phyloP scores from a whole-genome alignment of 2,888 invertebrate species.

The Sesia apiformis region DNA sequence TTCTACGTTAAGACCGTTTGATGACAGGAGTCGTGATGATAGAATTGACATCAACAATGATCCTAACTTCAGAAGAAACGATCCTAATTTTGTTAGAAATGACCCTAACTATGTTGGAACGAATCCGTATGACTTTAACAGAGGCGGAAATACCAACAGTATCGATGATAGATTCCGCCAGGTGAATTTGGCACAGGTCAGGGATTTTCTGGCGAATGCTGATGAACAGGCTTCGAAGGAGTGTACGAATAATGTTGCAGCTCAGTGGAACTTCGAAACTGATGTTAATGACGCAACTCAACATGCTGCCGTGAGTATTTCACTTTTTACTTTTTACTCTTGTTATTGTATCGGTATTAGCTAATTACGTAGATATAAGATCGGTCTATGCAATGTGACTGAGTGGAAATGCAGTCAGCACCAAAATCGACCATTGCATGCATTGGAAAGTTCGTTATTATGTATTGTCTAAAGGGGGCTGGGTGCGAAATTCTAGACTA shows the following conservation, averaged over 20 bases:
- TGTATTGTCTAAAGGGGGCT: too few species aligned
- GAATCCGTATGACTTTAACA: conserved; percentile 42
- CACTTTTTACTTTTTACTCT: conserved; percentile 4
- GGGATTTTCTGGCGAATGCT: conserved; percentile 78
- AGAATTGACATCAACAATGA: conserved; percentile 62
- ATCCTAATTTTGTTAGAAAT: conserved; percentile 66
- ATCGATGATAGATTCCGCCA: conserved; percentile 59
- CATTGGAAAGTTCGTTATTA: too few species aligned
- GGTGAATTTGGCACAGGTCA: conserved; percentile 59
- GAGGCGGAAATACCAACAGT: conserved; percentile 42
- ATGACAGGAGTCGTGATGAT: conserved; percentile 51
- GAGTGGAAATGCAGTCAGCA: too few species aligned
- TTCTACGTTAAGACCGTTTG: conserved; percentile 41
- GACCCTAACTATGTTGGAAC: conserved; percentile 59
- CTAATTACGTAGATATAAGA: too few species aligned
- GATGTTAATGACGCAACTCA: conserved; percentile 89
- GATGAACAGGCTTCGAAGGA: conserved; percentile 86
- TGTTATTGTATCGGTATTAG: not conserved
- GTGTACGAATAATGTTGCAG: conserved; percentile 89
- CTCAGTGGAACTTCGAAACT: conserved; percentile 93
- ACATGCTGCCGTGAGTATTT: conserved; percentile 84
- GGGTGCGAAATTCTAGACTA: too few species aligned
- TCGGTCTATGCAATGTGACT: too few species aligned
- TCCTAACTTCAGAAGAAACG: conserved; percentile 60
- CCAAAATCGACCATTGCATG: too few species aligned